phyloP scores from a whole-genome alignment of 1,140 invertebrate species.

The Lineus longissimus region DNA sequence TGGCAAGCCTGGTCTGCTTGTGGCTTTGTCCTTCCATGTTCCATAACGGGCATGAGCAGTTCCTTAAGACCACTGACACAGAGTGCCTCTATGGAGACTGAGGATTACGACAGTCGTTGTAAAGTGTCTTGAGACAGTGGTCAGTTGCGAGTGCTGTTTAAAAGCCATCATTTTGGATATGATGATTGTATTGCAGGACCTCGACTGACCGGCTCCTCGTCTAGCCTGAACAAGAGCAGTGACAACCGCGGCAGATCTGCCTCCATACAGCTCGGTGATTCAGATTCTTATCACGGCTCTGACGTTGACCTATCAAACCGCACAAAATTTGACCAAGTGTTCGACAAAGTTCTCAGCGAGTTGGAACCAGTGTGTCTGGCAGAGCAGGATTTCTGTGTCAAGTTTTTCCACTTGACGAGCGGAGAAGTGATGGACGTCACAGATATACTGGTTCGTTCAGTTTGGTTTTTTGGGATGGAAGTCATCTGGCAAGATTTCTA shows the following conservation, averaged over 20 bases:
- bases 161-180: too few species aligned
- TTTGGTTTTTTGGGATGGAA: too few species aligned
- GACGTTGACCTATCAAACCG: constrained; percentile 60
- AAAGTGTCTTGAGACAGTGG: too few species aligned
- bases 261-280: constrained; percentile 62
- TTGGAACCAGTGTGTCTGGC: constrained; percentile 87
- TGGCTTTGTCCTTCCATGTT: too few species aligned
- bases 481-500: too few species aligned
- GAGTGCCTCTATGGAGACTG: too few species aligned
- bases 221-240: constrained; percentile 39
- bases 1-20: too few species aligned
- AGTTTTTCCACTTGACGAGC: constrained; percentile 83
- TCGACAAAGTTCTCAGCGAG: constrained; percentile 79
- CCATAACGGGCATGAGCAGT: too few species aligned
- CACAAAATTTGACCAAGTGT: constrained; percentile 63
- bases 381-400: constrained; percentile 93
- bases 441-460: neutral
- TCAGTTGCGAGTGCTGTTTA: too few species aligned
- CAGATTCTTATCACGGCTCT: constrained; percentile 55
- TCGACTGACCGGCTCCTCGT: constrained; percentile 41
- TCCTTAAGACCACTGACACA: too few species aligned
- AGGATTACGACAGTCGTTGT: too few species aligned
- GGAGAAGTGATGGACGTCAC: neutral
- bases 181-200: too few species aligned
- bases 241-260: constrained; percentile 39